A percentile compares a stretch with the other conserved stretches of the same genome.
These are phyloP conservation scores for Pachyramphus minor DNA, from an alignment of 2,113 vertebrate genomes.

Conservation along the genomic window DNA sequence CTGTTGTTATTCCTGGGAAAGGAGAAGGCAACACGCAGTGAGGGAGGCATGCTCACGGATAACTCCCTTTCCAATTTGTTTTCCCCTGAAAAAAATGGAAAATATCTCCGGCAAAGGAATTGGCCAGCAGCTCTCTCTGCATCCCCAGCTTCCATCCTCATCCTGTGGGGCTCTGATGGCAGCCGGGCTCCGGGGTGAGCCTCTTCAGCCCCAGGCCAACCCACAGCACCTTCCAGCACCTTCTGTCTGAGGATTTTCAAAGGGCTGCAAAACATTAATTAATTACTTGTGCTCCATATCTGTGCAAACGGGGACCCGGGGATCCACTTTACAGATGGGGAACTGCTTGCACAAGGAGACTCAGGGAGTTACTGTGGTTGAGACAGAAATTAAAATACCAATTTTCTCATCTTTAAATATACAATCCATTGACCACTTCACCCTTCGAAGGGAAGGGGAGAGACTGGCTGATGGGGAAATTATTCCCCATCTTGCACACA, in stretches of 20 bases:
- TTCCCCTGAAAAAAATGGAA: conserved; percentile 29
- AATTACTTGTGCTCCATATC: neutral
- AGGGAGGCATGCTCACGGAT: neutral
- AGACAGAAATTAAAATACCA: neutral
- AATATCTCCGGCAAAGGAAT: neutral
- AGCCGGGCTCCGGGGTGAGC: neutral
- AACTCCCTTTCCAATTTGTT: conserved; percentile 34
- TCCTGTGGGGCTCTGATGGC: neutral
- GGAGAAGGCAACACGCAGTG: neutral
- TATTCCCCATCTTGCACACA: neutral
- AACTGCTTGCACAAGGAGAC: neutral
- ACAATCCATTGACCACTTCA: neutral
- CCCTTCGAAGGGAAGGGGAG: neutral
- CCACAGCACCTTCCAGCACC: conserved; percentile 11
- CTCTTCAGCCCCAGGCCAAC: conserved; percentile 13
- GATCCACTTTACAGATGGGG: conserved; percentile 28
- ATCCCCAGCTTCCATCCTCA: neutral
- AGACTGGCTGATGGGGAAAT: neutral
- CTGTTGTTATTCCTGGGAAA: conserved; percentile 18
- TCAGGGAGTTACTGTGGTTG: accelerated
- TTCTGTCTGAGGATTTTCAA: conserved; percentile 37
- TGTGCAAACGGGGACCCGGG: neutral
- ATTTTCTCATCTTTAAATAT: neutral
- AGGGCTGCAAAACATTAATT: conserved; percentile 17
- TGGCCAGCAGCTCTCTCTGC: neutral